Evolutionary conservation across 2,113 vertebrate species (phyloP), one percentile per base, ranked within the genome.

Genomic region (Dryoscopus gambensis): DNA sequence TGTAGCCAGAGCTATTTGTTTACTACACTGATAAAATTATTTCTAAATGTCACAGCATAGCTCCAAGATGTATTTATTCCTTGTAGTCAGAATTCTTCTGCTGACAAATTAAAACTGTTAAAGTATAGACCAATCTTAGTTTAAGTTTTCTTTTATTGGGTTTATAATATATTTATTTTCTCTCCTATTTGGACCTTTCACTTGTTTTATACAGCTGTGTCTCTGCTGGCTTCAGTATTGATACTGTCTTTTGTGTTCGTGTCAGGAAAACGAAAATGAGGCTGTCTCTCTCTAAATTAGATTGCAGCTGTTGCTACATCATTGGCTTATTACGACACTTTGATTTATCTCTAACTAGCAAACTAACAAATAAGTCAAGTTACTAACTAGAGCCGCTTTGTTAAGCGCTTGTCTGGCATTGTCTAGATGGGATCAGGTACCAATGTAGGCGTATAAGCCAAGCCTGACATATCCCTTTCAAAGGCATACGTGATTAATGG

Each of bases 401-500:
- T 94, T 78, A 56, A 81, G 92, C 7, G 5, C 88, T 97, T 95
- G 92, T 95, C 91, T 96, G 56, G 23, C 90, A 91, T 95, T 95
- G 94, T 97, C 90, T 95, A 83, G 79, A 96, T 78, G 78, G 94
- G 93, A 95, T 97, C 96, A 96, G 96, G 95, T 97, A 97, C 95
- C 78, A 85, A 33, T 90, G 85, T 95, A 96, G 96, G 94, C 96
- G 83, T 95, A 90, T 94, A 97, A 97, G 96, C 92, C 96, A 97
- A 97, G 87, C 75, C 92, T 96, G 97, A 95, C 97, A 95, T 95
- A 94, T 97, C 92, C 95, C 89, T 97, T 97, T 96, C 97, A 96
- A 96, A 97, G 95, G 95, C 95, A 96, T 96, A 95, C 71, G 95
- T 93, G 94, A 97, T 97, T 97, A 97, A 97, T 97, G 97, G 97